Evolutionary conservation across 2,113 vertebrate genomes (phyloP).

Genomic region (Junco hyemalis): DNA sequence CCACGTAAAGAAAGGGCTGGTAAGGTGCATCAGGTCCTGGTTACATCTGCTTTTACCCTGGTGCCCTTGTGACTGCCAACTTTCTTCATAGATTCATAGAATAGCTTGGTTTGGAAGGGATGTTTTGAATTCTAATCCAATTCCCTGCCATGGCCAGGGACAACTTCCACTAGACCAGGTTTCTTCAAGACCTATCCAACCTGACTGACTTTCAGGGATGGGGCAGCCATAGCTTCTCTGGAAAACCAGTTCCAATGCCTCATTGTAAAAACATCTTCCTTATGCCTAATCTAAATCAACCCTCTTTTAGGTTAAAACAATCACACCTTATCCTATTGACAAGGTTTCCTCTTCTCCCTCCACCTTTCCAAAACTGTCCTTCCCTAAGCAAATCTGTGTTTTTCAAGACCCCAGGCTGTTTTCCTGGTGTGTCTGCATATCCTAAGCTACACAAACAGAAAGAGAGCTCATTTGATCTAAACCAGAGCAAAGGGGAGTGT

Average conservation of each 20-base stretch:
- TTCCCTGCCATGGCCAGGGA: not conserved
- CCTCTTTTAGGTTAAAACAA: not conserved
- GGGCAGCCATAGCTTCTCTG: not conserved
- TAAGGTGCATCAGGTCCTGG: not conserved
- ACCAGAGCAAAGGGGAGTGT: not conserved
- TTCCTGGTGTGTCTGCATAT: not conserved
- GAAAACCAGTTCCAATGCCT: not conserved
- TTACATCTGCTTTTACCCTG: not conserved
- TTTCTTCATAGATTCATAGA: not conserved
- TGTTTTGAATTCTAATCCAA: not conserved
- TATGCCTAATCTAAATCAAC: not conserved
- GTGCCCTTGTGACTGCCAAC: rapidly evolving
- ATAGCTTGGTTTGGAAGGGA: not conserved
- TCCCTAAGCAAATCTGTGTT: not conserved
- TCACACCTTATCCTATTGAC: too few species aligned
- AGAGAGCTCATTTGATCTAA: not conserved
- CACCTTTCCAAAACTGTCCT: not conserved
- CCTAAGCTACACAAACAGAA: not conserved
- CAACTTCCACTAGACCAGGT: not conserved
- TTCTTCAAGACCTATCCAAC: not conserved
- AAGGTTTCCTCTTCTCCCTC: not conserved
- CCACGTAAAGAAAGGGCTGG: not conserved
- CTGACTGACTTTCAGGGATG: not conserved
- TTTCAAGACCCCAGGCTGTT: not conserved
- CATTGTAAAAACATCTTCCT: not conserved